A percentile compares a stretch with the other conserved stretches of the same genome.
phyloP scores from a whole-genome alignment of 2,113 vertebrate species.

The Pogona vitticeps region DNA sequence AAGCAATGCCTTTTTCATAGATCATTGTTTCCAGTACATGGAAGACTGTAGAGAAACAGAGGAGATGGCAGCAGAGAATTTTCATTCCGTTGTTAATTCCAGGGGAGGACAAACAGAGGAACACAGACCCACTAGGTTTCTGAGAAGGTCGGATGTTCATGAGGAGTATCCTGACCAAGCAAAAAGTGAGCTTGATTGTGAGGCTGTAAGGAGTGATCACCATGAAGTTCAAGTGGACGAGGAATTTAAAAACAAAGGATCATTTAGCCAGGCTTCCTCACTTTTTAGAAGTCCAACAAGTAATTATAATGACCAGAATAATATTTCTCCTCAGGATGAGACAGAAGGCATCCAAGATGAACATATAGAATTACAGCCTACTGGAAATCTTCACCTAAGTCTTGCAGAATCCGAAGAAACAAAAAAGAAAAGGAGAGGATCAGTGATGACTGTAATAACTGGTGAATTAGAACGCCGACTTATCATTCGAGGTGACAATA shows the following conservation, averaged over 20 bases:
- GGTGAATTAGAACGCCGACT: conserved; percentile 64
- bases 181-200: conserved; percentile 71
- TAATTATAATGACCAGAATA: conserved; percentile 56
- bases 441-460: conserved; percentile 64
- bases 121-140: conserved; percentile 23
- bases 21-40: conserved; percentile 34
- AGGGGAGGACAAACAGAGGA: conserved; percentile 40
- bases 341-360: conserved; percentile 14
- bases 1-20: conserved; percentile 50
- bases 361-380: background rate
- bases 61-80: conserved; percentile 6
- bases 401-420: conserved; percentile 8
- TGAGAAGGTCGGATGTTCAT: conserved; percentile 36
- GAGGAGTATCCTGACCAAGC: conserved; percentile 61
- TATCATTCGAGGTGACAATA: conserved; percentile 62
- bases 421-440: conserved; percentile 58
- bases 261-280: conserved; percentile 57
- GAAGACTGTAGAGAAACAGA: conserved; percentile 25
- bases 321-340: background rate
- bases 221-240: conserved; percentile 8
- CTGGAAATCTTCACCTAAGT: conserved; percentile 19
- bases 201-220: conserved; percentile 52
- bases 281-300: conserved; percentile 60
- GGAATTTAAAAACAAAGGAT: conserved; percentile 43
- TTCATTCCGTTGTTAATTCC: conserved; percentile 11